Evolutionary conservation across 2,113 vertebrate genomes (phyloP).

Genomic region (Mus pahari): DNA sequence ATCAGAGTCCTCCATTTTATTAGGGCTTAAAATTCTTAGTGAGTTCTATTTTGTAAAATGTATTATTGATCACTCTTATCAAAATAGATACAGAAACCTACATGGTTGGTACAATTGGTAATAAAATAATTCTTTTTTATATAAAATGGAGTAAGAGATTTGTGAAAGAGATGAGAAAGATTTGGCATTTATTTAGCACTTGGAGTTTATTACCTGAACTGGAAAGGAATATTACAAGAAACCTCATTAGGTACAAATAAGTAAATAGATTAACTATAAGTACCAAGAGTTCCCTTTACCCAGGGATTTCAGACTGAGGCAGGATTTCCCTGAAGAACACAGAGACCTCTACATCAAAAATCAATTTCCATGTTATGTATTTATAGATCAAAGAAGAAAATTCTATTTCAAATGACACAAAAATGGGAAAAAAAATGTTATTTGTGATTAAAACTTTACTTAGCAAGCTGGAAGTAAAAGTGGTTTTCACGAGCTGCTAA

Average conservation of each 20-base stretch:
- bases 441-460: conserved; percentile 1
- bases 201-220: background rate
- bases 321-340: background rate
- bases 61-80: background rate
- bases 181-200: background rate
- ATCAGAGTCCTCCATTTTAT: background rate
- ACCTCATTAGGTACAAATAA: background rate
- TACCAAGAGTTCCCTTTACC: background rate
- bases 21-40: background rate
- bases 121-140: background rate
- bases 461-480: background rate
- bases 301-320: background rate
- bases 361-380: background rate
- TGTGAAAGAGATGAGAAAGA: background rate
- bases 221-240: background rate
- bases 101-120: background rate
- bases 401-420: background rate
- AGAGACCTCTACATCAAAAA: background rate
- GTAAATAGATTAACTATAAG: background rate
- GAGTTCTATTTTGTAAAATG: background rate
- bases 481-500: background rate
- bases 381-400: conserved; percentile 10
- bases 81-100: background rate
- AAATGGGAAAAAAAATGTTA: background rate
- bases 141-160: conserved; percentile 13